Percentiles rank a stretch among this genome's conserved stretches.
These are phyloP conservation scores for Pseudoips prasinana DNA, from an alignment of 2,888 invertebrate species.

Conservation along the genomic window DNA sequence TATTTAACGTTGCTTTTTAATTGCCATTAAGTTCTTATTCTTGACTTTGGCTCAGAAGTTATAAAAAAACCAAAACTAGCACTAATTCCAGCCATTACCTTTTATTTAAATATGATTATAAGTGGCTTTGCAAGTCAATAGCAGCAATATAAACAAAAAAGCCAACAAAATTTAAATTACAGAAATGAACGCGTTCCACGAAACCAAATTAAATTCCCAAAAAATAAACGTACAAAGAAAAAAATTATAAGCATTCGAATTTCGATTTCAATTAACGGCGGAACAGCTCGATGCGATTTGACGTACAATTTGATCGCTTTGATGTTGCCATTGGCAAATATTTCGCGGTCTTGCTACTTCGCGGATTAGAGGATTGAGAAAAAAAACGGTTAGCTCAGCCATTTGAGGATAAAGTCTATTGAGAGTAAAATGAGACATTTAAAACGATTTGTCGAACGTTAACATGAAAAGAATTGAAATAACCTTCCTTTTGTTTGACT, in stretches of 20 bases:
- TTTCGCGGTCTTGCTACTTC: constrained; percentile 27
- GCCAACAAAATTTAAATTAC: no score
- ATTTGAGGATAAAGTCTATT: constrained; percentile 28
- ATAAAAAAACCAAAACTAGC: no score
- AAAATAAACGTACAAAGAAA: constrained; percentile 14
- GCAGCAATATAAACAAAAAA: no score
- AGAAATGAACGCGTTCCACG: no score
- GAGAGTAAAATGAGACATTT: constrained; percentile 32
- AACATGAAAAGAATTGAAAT: constrained; percentile 14
- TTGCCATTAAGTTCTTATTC: no score
- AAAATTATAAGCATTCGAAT: constrained; percentile 32
- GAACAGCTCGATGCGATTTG: constrained; percentile 22
- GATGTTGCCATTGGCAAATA: constrained; percentile 32
- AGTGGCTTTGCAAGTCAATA: no score
- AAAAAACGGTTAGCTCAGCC: constrained; percentile 23
- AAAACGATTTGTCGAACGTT: constrained; percentile 26
- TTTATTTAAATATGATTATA: no score
- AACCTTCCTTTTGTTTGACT: constrained; percentile 9
- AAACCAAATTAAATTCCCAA: constrained; percentile 21
- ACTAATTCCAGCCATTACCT: no score
- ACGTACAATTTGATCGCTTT: constrained; percentile 42
- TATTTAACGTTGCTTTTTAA: no score
- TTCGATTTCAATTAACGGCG: constrained; percentile 36
- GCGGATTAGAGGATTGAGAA: constrained; percentile 30
- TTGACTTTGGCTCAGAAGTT: no score